Evolutionary conservation across 37 sponge, comb jelly and placozoan genomes (phyloP).

Genomic region (Chondrosia reniformis): DNA sequence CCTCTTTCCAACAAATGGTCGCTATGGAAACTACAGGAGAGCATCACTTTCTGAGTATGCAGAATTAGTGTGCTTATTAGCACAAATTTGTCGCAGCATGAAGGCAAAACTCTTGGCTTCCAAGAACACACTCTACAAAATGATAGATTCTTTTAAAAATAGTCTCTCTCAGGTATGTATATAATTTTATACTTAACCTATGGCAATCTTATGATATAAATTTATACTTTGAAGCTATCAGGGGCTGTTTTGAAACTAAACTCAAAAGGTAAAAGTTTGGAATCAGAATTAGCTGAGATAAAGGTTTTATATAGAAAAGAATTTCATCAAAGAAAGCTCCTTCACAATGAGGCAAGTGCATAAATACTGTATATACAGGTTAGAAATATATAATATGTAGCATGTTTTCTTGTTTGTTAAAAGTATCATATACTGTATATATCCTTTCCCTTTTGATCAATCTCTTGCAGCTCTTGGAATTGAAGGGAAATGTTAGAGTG

Average conservation of each 20-base stretch:
- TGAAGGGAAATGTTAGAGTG: constrained; percentile 80
- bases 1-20: neutral
- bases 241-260: constrained; percentile 24
- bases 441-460: neutral
- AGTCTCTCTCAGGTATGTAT: constrained; percentile 29
- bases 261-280: constrained; percentile 12
- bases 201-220: neutral
- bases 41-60: neutral
- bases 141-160: neutral
- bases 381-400: neutral
- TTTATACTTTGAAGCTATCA: constrained; percentile 20
- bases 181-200: neutral
- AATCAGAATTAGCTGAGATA: constrained; percentile 44
- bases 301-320: constrained; percentile 70
- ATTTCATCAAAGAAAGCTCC: constrained; percentile 60
- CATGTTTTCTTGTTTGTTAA: neutral
- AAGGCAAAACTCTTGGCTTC: constrained; percentile 30
- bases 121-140: constrained; percentile 24
- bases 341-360: constrained; percentile 65
- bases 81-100: constrained; percentile 27
- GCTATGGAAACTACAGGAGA: neutral
- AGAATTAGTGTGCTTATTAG: constrained; percentile 24
- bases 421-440: neutral
- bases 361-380: neutral
- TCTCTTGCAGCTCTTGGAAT: constrained; percentile 57